phyloP scores from a whole-genome alignment of 2,113 vertebrate genomes.

The Ranitomeya imitator region DNA sequence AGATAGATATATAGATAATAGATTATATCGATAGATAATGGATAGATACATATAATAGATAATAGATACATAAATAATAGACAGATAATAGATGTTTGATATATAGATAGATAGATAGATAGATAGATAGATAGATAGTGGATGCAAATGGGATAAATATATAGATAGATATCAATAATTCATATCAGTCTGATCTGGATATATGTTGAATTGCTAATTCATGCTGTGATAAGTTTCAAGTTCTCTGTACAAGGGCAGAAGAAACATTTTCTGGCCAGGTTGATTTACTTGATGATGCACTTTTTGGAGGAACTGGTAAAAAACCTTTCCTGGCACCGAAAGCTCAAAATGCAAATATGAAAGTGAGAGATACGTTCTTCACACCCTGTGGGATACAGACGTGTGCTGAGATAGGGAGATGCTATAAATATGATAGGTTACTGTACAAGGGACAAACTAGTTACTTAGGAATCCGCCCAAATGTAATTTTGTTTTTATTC shows the following conservation, averaged over 20 bases:
- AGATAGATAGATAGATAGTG: too few species aligned
- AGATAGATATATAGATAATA: neutral
- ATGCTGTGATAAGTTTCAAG: neutral
- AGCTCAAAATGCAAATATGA: neutral
- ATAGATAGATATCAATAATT: neutral
- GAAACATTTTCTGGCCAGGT: neutral
- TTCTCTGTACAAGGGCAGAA: neutral
- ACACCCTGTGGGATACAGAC: neutral
- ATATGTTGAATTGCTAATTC: neutral
- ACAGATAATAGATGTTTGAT: too few species aligned
- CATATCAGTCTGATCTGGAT: neutral
- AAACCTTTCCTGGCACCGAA: neutral
- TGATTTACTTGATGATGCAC: neutral
- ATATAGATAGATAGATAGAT: too few species aligned
- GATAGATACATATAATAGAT: too few species aligned
- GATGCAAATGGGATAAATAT: too few species aligned
- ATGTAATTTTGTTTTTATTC: too few species aligned
- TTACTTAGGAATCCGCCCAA: neutral
- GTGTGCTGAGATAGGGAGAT: neutral
- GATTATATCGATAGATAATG: too few species aligned
- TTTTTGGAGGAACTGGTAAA: neutral
- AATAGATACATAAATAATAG: too few species aligned
- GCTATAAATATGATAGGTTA: neutral
- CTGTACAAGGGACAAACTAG: neutral
- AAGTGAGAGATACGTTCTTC: neutral